Base-by-base conservation (phyloP, 2,888 invertebrate genomes). In the Neelides folsomi region DNA sequence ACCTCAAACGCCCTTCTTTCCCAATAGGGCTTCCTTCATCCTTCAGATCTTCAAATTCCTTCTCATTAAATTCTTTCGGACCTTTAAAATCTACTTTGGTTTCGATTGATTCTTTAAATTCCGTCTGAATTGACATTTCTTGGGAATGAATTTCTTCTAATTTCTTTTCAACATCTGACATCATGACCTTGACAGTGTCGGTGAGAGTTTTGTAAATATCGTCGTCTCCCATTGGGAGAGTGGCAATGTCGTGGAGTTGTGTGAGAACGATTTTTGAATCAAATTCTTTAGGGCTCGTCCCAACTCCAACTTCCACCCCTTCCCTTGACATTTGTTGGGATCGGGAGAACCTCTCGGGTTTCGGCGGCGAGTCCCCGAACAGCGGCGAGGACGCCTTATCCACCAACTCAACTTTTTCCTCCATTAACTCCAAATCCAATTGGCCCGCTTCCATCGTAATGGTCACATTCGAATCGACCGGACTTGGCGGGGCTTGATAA, bases 311-410 rank as follows among this genome's bases (percentile, higher is more conserved):
- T n/a, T 63, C 60, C 13, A 56, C 53, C 0, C 46, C 55, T 37
- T 60, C 60, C 40, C 51, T 54, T 2, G 55, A 50, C 20, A 58
- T 58, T 44, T 60, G 60, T 38, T 63, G 62, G 1, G 57, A 56
- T 43, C 55, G 41, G 1, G 56, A 56, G 5, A 55, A 44, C 7
- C 55, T 56, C 35, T 58, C 59, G 9, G 60, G 57, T 45, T 49
- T 49, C 16, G 56, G 54, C 9, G 55, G 55, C 13, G 53, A 47
- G 15, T 43, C 46, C 1, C 47, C 41, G 8, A 41, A 46, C 0
- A 60, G 56, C 3, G 62, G 62, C 41, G 59, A 59, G 18, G 59
- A 63, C 1, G 62, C 62, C 48, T 63, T 63, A 34, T 63, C 62
- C 13, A 56, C 55, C 2, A 47, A 45, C 20, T 52, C 10, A 19